A percentile compares a stretch with the other conserved stretches of the same genome.
phyloP scores from a whole-genome alignment of 2,797 vertebrate genomes.

The Linurgus olivaceus region DNA sequence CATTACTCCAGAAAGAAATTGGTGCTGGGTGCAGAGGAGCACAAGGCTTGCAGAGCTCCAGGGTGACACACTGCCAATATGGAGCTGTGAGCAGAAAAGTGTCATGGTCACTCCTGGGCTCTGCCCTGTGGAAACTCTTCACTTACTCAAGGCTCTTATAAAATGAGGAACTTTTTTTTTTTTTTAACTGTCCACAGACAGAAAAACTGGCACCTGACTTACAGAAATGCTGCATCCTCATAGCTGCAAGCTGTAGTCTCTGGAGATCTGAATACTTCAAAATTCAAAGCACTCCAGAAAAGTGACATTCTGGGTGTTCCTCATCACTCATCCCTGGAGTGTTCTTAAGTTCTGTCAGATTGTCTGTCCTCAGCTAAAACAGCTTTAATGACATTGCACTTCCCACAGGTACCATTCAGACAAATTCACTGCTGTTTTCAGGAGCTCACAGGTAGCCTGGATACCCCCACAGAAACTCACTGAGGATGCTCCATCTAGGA shows the following conservation, averaged over 20 bases:
- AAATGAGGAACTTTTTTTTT: not conserved
- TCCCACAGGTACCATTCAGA: not conserved
- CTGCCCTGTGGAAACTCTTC: not conserved
- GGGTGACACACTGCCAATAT: rapidly evolving
- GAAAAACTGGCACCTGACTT: not conserved
- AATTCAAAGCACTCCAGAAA: not conserved
- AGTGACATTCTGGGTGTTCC: not conserved
- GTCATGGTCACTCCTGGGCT: not conserved
- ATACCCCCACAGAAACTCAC: not conserved
- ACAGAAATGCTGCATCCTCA: not conserved
- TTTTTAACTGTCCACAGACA: not conserved
- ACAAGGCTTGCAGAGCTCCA: not conserved
- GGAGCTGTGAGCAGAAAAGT: not conserved
- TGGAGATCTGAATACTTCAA: not conserved
- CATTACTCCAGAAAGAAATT: not conserved
- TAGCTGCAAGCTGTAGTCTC: not conserved
- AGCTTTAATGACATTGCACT: not conserved
- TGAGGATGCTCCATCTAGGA: not conserved
- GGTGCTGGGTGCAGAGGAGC: not conserved
- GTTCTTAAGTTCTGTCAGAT: not conserved
- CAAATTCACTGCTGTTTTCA: not conserved
- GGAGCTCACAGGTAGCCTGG: not conserved
- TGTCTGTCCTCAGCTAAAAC: not conserved
- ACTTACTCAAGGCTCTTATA: not conserved
- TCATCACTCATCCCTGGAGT: not conserved